Evolutionary conservation across 2,888 invertebrate genomes (phyloP).

Genomic region (Hoplodrina blanda): DNA sequence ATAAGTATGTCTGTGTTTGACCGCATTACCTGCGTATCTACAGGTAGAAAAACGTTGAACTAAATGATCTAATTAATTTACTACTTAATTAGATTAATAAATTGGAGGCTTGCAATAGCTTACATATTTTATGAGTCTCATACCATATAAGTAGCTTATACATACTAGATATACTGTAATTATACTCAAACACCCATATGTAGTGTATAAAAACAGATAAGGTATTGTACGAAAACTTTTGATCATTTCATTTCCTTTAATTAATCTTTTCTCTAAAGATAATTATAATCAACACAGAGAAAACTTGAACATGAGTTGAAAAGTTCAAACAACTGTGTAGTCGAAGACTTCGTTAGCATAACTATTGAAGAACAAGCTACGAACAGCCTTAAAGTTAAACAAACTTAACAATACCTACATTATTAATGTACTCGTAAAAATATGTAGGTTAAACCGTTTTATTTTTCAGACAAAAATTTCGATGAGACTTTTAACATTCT

Average conservation of each 20-base stretch:
- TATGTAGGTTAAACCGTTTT: conserved; percentile 27
- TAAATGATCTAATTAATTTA: conserved; percentile 56
- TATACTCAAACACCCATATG: background rate
- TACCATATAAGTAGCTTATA: background rate
- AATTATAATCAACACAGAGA: conserved; percentile 32
- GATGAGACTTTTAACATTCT: background rate
- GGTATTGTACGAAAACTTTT: background rate
- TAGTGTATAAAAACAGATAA: background rate
- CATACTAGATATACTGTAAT: background rate
- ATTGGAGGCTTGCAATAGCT: conserved; percentile 36
- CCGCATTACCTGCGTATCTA: conserved; percentile 50
- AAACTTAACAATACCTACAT: conserved; percentile 31
- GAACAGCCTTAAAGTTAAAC: conserved; percentile 27
- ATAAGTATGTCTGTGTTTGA: conserved; percentile 40
- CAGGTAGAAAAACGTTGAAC: conserved; percentile 41
- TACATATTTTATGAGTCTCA: conserved; percentile 24
- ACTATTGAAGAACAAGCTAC: conserved; percentile 28
- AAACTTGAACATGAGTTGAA: conserved; percentile 34
- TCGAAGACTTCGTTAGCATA: conserved; percentile 42
- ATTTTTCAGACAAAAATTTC: conserved; percentile 10
- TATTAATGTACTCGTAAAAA: conserved; percentile 23
- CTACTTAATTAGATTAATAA: background rate
- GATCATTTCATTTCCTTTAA: conserved; percentile 15
- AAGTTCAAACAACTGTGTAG: conserved; percentile 33
- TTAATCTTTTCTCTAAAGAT: conserved; percentile 16